Evolutionary conservation across 2,797 vertebrate genomes (phyloP).

Genomic region (Neosilurus mollespiculum): DNA sequence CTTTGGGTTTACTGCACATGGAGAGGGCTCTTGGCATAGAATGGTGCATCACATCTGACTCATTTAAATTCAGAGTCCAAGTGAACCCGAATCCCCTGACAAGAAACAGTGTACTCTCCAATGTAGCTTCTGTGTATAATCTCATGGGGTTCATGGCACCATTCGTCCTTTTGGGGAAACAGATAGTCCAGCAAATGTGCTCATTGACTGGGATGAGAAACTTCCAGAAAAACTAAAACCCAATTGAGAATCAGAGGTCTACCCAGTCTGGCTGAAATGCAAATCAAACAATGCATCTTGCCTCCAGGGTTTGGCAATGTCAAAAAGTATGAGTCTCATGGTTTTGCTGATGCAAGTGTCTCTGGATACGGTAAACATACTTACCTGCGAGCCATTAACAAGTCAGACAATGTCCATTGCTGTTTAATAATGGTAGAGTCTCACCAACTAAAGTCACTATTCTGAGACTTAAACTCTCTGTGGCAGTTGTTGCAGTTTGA

Average conservation of each 20-base stretch:
- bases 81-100: constrained; percentile 51
- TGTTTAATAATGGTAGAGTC: constrained; percentile 53
- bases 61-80: constrained; percentile 34
- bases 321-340: constrained; percentile 29
- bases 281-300: too few relatives aligned
- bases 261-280: too few relatives aligned
- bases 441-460: constrained; percentile 17
- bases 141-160: constrained; percentile 51
- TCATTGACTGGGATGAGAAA: neutral
- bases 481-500: constrained; percentile 25
- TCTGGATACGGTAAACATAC: constrained; percentile 40
- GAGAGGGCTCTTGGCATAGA: constrained; percentile 54
- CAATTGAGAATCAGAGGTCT: too few relatives aligned
- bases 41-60: constrained; percentile 50
- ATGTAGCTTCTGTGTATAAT: constrained; percentile 52
- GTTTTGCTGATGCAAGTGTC: constrained; percentile 35
- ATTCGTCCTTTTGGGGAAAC: constrained; percentile 52
- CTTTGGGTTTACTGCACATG: constrained; percentile 35
- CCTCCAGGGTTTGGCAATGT: too few relatives aligned
- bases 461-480: constrained; percentile 32
- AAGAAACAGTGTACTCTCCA: constrained; percentile 55
- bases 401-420: constrained; percentile 40
- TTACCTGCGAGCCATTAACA: constrained; percentile 35
- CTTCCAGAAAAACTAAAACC: neutral
- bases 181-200: constrained; percentile 37